phyloP scores from a whole-genome alignment of 53 echinoderm and acorn worm genomes.

The Echinometra lucunter region DNA sequence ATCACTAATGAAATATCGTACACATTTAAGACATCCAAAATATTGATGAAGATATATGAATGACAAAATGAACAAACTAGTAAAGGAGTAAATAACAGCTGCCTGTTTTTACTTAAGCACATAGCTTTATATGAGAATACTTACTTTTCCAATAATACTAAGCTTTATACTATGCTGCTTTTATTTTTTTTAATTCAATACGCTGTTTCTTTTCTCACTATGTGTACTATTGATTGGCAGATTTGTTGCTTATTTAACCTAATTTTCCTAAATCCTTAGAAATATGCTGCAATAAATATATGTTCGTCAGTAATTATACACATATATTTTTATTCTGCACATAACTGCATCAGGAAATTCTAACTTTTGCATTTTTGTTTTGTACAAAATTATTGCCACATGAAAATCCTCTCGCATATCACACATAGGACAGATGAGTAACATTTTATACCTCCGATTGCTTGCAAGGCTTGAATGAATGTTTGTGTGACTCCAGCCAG shows the following conservation, averaged over 20 bases:
- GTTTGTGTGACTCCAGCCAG: constrained; percentile 15
- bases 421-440: not conserved
- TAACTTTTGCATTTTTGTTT: not conserved
- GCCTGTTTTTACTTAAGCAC: too few relatives aligned
- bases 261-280: not conserved
- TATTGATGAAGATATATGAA: too few relatives aligned
- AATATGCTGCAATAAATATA: not conserved
- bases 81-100: too few relatives aligned
- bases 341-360: not conserved
- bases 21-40: too few relatives aligned
- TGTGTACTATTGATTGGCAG: not conserved
- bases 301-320: not conserved
- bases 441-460: constrained; percentile 41
- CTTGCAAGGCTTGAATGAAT: not conserved
- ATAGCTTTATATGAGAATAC: too few relatives aligned
- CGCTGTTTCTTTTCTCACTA: too few relatives aligned
- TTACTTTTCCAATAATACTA: too few relatives aligned
- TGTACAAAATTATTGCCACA: not conserved
- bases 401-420: not conserved
- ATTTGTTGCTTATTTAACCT: not conserved
- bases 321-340: not conserved
- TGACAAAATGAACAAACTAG: too few relatives aligned
- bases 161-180: too few relatives aligned
- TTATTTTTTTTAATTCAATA: too few relatives aligned
- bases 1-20: not conserved